These are phyloP conservation scores for Empis livida DNA, from an alignment of 2,888 invertebrate species.

Conservation along the genomic window DNA sequence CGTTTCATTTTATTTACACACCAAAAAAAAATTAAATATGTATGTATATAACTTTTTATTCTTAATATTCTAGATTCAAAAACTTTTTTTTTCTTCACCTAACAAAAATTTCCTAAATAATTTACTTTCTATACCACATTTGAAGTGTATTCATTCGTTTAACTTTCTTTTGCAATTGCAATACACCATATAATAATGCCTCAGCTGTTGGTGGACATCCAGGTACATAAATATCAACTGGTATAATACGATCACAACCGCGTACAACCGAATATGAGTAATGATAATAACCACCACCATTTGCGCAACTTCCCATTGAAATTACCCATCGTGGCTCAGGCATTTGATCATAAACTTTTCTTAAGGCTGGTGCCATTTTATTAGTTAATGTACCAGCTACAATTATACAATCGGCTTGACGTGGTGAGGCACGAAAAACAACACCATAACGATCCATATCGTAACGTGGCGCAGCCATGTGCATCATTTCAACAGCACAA, in stretches of 20 bases:
- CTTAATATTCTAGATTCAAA: too few relatives aligned
- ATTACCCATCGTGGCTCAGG: conserved; percentile 96
- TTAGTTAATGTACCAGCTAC: conserved; percentile 98
- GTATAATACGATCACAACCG: conserved; percentile 95
- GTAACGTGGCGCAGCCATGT: conserved; percentile 96
- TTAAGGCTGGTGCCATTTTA: conserved; percentile 98
- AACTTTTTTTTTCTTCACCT: too few relatives aligned
- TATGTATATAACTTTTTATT: too few relatives aligned
- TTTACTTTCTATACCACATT: conserved; percentile 91
- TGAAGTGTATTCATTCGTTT: conserved; percentile 80
- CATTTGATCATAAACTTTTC: conserved; percentile 98
- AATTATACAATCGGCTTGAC: conserved; percentile 95
- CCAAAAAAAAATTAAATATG: too few relatives aligned
- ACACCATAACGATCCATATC: conserved; percentile 99
- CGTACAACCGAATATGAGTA: conserved; percentile 98
- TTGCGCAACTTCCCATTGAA: conserved; percentile 99
- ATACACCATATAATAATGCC: conserved; percentile 87
- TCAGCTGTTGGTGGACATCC: conserved; percentile 99
- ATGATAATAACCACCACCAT: conserved; percentile 99
- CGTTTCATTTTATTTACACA: too few relatives aligned
- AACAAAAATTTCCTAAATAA: conserved; percentile 28
- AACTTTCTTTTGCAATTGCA: conserved; percentile 96
- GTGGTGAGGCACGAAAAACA: conserved; percentile 92
- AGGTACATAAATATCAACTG: conserved; percentile 97
- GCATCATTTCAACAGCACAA: conserved; percentile 99